phyloP scores from a whole-genome alignment of 2,113 vertebrate species.

The Sprattus sprattus region DNA sequence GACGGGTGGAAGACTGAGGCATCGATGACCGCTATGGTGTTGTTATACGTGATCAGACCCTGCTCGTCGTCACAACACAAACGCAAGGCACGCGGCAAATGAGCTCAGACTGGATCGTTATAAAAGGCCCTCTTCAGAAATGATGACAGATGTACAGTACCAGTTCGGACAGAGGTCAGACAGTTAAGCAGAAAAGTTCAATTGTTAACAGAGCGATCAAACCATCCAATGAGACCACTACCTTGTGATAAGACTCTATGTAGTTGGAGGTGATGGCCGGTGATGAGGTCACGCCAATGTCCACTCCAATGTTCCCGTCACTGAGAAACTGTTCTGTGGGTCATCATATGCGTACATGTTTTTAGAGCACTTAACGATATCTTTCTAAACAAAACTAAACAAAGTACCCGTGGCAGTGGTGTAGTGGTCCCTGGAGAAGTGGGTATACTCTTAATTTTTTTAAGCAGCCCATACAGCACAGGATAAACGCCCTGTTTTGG shows the following conservation, averaged over 20 bases:
- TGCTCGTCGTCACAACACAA: slow-evolving; percentile 48
- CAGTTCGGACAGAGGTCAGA: too few relatives aligned
- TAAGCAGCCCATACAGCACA: too few relatives aligned
- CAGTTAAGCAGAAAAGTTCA: too few relatives aligned
- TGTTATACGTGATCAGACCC: slow-evolving; percentile 75
- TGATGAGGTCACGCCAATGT: slow-evolving; percentile 69
- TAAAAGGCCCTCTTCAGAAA: too few relatives aligned
- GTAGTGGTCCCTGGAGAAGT: too few relatives aligned
- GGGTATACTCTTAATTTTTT: too few relatives aligned
- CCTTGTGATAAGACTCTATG: slow-evolving; percentile 87
- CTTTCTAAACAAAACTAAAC: neutral
- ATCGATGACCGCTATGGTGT: slow-evolving; percentile 53
- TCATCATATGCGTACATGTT: neutral
- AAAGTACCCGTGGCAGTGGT: too few relatives aligned
- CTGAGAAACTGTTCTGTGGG: slow-evolving; percentile 75
- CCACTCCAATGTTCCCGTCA: slow-evolving; percentile 70
- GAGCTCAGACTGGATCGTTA: neutral
- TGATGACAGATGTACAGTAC: too few relatives aligned
- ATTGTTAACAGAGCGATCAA: too few relatives aligned
- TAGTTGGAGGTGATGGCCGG: slow-evolving; percentile 76
- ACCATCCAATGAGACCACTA: slow-evolving; percentile 39
- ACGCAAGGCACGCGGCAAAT: neutral
- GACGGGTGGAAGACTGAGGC: slow-evolving; percentile 70
- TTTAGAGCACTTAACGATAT: neutral
- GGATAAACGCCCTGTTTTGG: too few relatives aligned